phyloP scores from a whole-genome alignment of 2,113 vertebrate genomes.

The Carassius carassius region DNA sequence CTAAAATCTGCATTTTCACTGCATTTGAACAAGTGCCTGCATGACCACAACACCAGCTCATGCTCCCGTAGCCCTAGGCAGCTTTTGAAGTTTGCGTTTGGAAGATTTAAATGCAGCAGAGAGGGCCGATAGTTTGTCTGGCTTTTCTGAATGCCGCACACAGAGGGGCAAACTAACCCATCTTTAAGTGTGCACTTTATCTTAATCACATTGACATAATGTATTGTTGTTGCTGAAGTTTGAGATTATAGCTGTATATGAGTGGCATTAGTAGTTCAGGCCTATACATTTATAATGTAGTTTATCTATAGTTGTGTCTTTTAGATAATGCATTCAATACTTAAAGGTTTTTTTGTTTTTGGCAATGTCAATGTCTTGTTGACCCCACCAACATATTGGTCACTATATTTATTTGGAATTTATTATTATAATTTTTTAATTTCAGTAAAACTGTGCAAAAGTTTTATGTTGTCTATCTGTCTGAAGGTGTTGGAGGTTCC shows the following conservation, averaged over 20 bases:
- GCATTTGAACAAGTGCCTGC: background rate
- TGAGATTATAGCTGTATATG: background rate
- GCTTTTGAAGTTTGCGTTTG: background rate
- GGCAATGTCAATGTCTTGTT: background rate
- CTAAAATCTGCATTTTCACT: background rate
- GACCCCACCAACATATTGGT: no score
- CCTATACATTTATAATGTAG: no score
- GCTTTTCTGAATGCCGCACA: background rate
- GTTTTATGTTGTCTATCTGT: background rate
- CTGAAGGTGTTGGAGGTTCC: conserved; percentile 82
- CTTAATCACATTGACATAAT: background rate
- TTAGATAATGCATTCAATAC: background rate
- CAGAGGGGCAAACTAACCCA: background rate
- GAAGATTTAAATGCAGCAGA: conserved; percentile 8
- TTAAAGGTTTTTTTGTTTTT: background rate
- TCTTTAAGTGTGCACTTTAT: background rate
- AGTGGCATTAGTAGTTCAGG: background rate
- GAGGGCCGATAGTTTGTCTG: background rate
- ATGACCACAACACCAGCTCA: background rate
- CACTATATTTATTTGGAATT: no score
- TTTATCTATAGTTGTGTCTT: no score
- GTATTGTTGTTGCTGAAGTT: background rate
- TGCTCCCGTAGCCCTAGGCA: background rate
- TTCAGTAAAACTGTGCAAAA: no score
- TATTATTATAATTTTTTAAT: no score